Conservation (phyloP, 2,113 vertebrate genomes). For the Perca flavescens region DNA sequence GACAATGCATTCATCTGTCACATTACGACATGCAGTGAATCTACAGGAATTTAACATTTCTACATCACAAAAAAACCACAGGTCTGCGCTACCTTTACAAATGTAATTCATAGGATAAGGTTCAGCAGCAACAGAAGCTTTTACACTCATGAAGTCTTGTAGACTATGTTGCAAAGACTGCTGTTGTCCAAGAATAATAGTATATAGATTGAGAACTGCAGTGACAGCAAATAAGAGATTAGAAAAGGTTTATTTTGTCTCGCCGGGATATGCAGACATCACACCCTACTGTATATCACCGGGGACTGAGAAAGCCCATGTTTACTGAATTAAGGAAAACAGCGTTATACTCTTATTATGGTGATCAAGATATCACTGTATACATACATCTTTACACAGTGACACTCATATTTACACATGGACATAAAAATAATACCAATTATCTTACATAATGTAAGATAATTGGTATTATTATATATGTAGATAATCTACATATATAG, state of each 20-base stretch:
- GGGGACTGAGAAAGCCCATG: not conserved
- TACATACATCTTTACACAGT: not conserved
- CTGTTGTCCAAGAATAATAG: not conserved
- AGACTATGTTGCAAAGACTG: not conserved
- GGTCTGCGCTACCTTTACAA: not conserved
- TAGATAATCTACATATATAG: not conserved
- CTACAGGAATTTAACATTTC: not conserved
- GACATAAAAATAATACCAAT: not conserved
- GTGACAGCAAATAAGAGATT: not conserved
- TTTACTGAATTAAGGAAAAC: conserved; percentile 3
- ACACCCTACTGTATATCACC: not conserved
- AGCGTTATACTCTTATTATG: not conserved
- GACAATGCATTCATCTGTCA: not conserved
- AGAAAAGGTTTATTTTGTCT: conserved; percentile 27
- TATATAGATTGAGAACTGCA: not conserved
- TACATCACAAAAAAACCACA: not conserved
- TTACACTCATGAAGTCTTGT: not conserved
- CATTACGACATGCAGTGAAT: not conserved
- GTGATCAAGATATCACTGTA: conserved; percentile 9
- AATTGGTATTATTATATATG: too few species aligned
- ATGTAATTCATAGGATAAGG: not conserved
- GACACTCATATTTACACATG: not conserved
- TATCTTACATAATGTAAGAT: not conserved
- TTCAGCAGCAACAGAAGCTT: not conserved
- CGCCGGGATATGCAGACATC: not conserved